A percentile compares a stretch with the other conserved stretches of the same genome.
These are phyloP conservation scores for Coracopsis vasa DNA, from an alignment of 2,113 vertebrate genomes.

Conservation along the genomic window DNA sequence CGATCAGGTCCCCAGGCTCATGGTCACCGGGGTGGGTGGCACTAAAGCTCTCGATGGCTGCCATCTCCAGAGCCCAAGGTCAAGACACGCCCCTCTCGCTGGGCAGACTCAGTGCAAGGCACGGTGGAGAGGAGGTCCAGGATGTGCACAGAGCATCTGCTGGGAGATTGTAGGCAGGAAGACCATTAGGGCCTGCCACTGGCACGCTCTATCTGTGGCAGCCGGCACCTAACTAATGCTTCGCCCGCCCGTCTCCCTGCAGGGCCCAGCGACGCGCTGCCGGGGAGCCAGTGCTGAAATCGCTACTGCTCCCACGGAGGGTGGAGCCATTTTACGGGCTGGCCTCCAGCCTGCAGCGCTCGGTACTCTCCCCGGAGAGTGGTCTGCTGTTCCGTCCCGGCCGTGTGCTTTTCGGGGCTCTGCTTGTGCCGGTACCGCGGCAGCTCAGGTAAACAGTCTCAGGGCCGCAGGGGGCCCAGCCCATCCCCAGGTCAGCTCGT, in stretches of 20 bases:
- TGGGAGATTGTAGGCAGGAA: background rate
- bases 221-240: background rate
- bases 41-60: conserved; percentile 71
- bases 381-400: background rate
- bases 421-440: background rate
- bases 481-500: background rate
- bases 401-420: background rate
- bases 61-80: conserved; percentile 74
- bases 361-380: no score
- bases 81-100: background rate
- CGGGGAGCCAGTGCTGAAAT: background rate
- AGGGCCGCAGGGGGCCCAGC: background rate
- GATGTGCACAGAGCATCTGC: background rate
- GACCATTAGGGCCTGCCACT: background rate
- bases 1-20: conserved; percentile 90
- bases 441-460: background rate
- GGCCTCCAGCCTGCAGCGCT: background rate
- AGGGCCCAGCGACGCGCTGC: background rate
- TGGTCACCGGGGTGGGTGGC: conserved; percentile 70
- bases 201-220: background rate
- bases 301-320: background rate
- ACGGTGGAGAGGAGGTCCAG: rapidly evolving
- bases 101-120: background rate
- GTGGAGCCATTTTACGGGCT: background rate
- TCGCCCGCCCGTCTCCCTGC: rapidly evolving